These are phyloP conservation scores for Myxocyprinus asiaticus DNA, from an alignment of 2,113 vertebrate genomes.

Conservation along the genomic window DNA sequence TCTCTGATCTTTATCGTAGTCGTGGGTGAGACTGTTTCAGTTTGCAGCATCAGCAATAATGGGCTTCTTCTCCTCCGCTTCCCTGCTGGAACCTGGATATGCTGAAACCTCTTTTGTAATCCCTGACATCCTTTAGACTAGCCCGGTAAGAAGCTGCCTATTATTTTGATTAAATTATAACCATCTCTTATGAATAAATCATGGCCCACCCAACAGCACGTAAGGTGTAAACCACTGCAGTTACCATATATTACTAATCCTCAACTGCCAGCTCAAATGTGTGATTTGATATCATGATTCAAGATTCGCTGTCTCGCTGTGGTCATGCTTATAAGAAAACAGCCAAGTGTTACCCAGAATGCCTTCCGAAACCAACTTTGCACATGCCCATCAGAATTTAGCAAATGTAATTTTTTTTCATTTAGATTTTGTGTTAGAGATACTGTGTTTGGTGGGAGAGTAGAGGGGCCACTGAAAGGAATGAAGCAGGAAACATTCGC, in stretches of 20 bases:
- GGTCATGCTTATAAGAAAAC: conserved; percentile 16
- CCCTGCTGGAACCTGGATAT: conserved; percentile 20
- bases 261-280: conserved; percentile 29
- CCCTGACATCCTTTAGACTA: conserved; percentile 16
- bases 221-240: conserved; percentile 36
- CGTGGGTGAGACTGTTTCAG: conserved; percentile 4
- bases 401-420: background rate
- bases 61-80: background rate
- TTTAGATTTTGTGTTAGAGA: conserved; percentile 17
- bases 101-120: conserved; percentile 26
- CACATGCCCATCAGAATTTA: conserved; percentile 2
- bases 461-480: conserved; percentile 3
- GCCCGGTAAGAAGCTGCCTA: background rate
- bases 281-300: conserved; percentile 34
- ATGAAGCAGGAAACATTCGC: conserved; percentile 52
- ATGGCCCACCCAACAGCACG: conserved; percentile 33
- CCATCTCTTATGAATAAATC: conserved; percentile 35
- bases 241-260: conserved; percentile 26
- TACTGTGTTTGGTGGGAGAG: conserved; percentile 29
- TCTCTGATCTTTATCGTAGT: conserved; percentile 40
- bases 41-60: conserved; percentile 33
- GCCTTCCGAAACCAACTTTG: background rate
- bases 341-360: conserved; percentile 7
- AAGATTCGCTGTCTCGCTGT: conserved; percentile 27
- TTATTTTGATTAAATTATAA: conserved; percentile 34